Evolutionary conservation across 2,113 vertebrate species (phyloP).

Genomic region (Rhinolophus sinicus): DNA sequence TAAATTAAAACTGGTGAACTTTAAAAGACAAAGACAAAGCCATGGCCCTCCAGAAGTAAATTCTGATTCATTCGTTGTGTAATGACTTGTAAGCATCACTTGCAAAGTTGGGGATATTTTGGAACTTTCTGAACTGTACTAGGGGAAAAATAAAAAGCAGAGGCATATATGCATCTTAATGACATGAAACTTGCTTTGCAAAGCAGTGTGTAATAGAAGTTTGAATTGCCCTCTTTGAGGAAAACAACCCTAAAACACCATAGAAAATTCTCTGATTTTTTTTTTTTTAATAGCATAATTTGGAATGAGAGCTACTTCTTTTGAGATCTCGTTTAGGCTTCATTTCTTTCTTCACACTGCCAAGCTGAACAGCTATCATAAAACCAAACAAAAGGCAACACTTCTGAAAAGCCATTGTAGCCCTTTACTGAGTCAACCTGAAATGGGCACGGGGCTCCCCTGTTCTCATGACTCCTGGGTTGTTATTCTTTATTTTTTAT

Average conservation of each 20-base stretch:
- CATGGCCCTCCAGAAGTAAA: not conserved
- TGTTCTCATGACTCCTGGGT: not conserved
- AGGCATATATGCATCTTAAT: not conserved
- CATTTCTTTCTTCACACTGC: conserved; percentile 23
- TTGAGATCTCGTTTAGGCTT: conserved; percentile 50
- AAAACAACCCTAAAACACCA: not conserved
- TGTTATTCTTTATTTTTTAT: conserved; percentile 40
- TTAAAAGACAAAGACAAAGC: not conserved
- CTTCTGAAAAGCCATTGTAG: not conserved
- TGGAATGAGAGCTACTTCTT: conserved; percentile 3
- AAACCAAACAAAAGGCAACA: conserved; percentile 37
- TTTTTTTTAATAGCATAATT: not conserved
- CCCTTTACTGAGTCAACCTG: not conserved
- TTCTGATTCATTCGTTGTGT: not conserved
- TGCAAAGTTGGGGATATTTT: not conserved
- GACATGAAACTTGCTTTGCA: not conserved
- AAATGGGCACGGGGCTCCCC: not conserved
- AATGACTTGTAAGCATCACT: not conserved
- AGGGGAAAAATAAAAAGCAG: not conserved
- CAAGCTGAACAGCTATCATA: conserved; percentile 45
- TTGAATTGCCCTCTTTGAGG: conserved; percentile 8
- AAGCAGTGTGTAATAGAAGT: not conserved
- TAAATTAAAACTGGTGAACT: not conserved
- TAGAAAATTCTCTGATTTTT: not conserved
- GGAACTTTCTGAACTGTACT: not conserved